Evolutionary conservation across 2,113 vertebrate genomes (phyloP).

Genomic region (Erythrolamprus reginae): DNA sequence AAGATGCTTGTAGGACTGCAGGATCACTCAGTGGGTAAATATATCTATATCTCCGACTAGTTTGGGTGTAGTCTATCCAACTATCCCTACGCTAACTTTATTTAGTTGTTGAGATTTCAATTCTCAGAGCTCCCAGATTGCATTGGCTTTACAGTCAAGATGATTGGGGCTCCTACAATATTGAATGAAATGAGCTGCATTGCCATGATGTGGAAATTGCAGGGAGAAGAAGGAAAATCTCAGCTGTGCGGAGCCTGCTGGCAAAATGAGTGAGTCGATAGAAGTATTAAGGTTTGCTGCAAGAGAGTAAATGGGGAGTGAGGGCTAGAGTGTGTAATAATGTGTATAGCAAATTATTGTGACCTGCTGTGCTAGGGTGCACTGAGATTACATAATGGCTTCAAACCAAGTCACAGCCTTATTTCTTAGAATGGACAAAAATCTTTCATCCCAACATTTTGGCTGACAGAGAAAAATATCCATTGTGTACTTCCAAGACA

Average conservation of each 20-base stretch:
- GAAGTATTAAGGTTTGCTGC: too few species aligned
- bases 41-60: background rate
- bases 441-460: background rate
- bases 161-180: background rate
- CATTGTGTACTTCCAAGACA: background rate
- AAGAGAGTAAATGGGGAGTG: too few species aligned
- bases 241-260: slow-evolving; percentile 19
- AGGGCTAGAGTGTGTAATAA: too few species aligned
- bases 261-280: too few species aligned
- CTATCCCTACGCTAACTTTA: slow-evolving; percentile 3
- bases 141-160: slow-evolving; percentile 18
- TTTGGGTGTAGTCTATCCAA: background rate
- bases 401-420: background rate
- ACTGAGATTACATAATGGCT: background rate
- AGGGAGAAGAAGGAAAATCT: background rate
- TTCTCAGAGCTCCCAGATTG: background rate
- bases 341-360: background rate
- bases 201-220: slow-evolving; percentile 15
- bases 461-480: background rate
- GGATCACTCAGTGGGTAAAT: background rate
- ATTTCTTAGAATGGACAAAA: background rate
- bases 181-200: background rate
- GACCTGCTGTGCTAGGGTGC: background rate
- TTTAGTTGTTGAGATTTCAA: background rate
- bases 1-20: background rate